Evolutionary conservation across 2,797 vertebrate species (phyloP), one percentile per base, ranked within the genome.

Genomic region (Rhinoraja longicauda): DNA sequence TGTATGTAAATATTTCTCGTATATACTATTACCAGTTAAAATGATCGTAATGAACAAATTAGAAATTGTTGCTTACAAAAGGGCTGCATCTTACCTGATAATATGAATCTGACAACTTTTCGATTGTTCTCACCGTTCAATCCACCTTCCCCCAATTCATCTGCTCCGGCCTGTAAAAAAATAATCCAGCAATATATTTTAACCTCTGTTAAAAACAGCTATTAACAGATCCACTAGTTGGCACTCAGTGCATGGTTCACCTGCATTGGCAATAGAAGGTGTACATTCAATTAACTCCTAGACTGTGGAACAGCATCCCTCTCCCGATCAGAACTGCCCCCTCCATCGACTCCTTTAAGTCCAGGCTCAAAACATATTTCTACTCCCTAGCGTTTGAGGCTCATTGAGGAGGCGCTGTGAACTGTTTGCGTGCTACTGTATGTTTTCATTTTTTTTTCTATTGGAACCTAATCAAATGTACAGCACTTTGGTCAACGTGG

Each of bases 31-130:
- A 36, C n/a, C 8, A 64, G 2, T 32, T 15, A 67, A 67, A 73
- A 92, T 29, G 21, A 53, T 73, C 90, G 73, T 91, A 12, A 73
- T 21, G n/a, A 15, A 72, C 12, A 45, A 12, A 90, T 1, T 1
- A 24, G 90, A 13, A n/a, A 67, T 45, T 45, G 17, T 24, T 4
- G 21, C 2, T 45, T 24, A 39, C 62, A 24, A 73, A 70, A 67
- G 36, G 17, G 26, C 3, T 78, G 53, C 24, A 36, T 90, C 94
- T 96, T 96, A 99, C 99, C 99, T 94, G 98, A 98, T 57, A 99
- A 94, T 0, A 98, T 99, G 94, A 99, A 99, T 96, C 98, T 99
- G 95, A 99, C 97, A 75, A 99, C 96, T 95, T 98, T 99, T 70
- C 97, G 97, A 77, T 97, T 97, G 93, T 98, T 97, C 57, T 98